Evolutionary conservation across 2,797 vertebrate genomes (phyloP), one percentile per base, ranked within the genome.

Genomic region (Lerista edwardsae): DNA sequence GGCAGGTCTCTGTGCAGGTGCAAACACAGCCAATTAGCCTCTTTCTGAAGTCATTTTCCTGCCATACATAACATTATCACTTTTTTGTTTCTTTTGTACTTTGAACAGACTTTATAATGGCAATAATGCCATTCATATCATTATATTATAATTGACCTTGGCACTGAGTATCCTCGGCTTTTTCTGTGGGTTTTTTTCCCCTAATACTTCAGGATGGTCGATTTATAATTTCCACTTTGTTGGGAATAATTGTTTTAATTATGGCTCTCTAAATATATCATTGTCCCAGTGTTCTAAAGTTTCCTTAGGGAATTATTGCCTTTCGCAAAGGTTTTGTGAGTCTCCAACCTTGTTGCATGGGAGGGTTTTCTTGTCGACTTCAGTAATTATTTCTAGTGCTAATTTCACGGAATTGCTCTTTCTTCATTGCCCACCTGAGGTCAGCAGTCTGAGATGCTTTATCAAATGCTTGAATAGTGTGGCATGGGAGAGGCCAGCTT

Each of bases 221-320:
- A 94, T 96, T n/a, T 96, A 96, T 95, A 94, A 95, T 95, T 91
- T 91, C 91, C 92, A 95, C 92, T 95, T 95, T 93, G 94, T 93
- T 95, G 93, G 89, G 90, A 95, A 93, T 95, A 94, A 94, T 89
- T 95, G 93, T 95, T 96, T 95, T 95, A 96, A 96, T 96, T 95
- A 94, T 93, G 90, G 82, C 87, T 90, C 91, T 96, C 91, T 87
- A 87, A 94, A 94, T 94, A 87, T 41, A 91, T 94, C 76, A 89
- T 89, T 94, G 91, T 89, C 88, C 91, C 79, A 82, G 82, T 84
- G 78, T 89, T 84, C 75, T 93, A 88, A 89, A 91, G 59, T 85
- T 89, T 80, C n/a, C 1, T 82, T 83, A 77, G 85, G 89, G 89
- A 94, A 90, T 75, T 77, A 64, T 90, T 72, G 41, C 77, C 17